Evolutionary conservation across 2,113 vertebrate genomes (phyloP).

Genomic region (Oenanthe melanoleuca): DNA sequence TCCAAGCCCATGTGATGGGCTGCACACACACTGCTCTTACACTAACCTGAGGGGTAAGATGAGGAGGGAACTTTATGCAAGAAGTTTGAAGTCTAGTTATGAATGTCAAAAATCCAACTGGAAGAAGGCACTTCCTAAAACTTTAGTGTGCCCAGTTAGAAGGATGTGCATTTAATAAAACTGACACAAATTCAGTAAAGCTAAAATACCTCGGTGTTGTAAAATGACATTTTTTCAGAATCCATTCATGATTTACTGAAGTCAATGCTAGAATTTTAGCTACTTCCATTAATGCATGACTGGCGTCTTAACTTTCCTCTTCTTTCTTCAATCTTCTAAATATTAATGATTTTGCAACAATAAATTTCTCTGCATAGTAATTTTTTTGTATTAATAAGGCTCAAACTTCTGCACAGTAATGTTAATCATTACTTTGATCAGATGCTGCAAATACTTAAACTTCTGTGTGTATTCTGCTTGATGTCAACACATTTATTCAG

Average conservation of each 20-base stretch:
- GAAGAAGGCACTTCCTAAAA: neutral
- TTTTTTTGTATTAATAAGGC: neutral
- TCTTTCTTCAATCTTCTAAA: neutral
- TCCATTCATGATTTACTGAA: neutral
- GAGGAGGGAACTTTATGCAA: neutral
- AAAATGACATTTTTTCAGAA: neutral
- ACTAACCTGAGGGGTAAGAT: neutral
- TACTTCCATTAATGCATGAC: neutral
- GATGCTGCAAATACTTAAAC: neutral
- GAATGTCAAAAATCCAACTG: neutral
- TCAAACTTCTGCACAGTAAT: neutral
- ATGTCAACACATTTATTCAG: neutral
- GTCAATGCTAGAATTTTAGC: neutral
- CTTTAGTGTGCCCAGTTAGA: neutral
- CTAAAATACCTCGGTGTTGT: neutral
- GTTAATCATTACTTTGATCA: neutral
- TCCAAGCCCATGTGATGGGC: neutral
- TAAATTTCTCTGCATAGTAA: neutral
- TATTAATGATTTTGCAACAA: neutral
- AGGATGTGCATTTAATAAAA: neutral
- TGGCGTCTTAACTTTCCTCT: neutral
- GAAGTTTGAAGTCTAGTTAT: neutral
- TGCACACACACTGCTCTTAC: neutral
- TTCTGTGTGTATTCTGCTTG: neutral
- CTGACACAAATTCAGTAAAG: neutral